Evolutionary conservation across 2,113 vertebrate species (phyloP).

Genomic region (Dascyllus trimaculatus): DNA sequence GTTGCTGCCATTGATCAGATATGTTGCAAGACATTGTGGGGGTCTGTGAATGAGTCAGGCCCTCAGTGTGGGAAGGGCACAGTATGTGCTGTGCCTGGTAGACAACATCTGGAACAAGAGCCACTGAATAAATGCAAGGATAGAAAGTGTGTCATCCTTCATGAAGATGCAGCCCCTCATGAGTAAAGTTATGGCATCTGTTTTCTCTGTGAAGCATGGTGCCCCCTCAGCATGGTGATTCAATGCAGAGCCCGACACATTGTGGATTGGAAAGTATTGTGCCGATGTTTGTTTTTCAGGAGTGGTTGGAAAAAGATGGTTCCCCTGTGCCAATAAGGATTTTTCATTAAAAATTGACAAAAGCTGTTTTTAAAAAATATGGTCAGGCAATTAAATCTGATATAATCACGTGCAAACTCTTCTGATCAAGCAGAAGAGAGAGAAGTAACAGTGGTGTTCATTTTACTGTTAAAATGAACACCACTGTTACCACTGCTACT

Average conservation of each 20-base stretch:
- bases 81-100: slow-evolving; percentile 10
- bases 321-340: too few species aligned
- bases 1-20: slow-evolving; percentile 71
- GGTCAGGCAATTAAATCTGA: background rate
- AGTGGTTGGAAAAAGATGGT: too few species aligned
- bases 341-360: too few species aligned
- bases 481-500: too few species aligned
- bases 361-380: too few species aligned
- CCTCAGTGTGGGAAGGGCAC: background rate
- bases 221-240: background rate
- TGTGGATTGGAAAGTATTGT: background rate
- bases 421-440: too few species aligned
- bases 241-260: background rate
- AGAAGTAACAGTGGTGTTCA: too few species aligned
- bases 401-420: background rate
- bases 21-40: slow-evolving; percentile 43
- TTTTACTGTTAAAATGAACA: too few species aligned
- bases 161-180: background rate
- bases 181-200: background rate
- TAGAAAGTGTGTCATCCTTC: background rate
- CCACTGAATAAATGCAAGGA: background rate
- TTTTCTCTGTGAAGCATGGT: background rate
- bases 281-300: too few species aligned
- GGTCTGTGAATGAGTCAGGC: slow-evolving; percentile 18
- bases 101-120: slow-evolving; percentile 46